Evolutionary conservation across 2,888 invertebrate genomes (phyloP).

Genomic region (Oegoconia quadripuncta): DNA sequence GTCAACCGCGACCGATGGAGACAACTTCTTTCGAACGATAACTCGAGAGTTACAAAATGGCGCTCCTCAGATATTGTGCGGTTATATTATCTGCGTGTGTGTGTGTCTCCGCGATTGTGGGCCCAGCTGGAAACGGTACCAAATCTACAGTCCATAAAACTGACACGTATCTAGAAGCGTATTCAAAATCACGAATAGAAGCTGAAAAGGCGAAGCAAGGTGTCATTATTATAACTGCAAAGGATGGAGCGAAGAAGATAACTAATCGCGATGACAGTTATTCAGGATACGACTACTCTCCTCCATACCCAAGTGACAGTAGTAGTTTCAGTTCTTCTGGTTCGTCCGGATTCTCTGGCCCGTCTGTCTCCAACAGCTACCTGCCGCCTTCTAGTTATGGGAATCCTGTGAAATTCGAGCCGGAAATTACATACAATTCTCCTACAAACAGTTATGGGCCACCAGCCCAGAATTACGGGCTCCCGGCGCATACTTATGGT

Average conservation of each 20-base stretch:
- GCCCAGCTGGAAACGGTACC: conserved; percentile 54
- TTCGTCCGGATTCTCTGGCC: conserved; percentile 33
- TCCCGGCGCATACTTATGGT: conserved; percentile 49
- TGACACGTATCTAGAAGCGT: conserved; percentile 83
- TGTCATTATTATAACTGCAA: conserved; percentile 65
- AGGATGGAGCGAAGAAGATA: conserved; percentile 70
- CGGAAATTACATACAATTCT: conserved; percentile 54
- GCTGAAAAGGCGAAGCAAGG: conserved; percentile 68
- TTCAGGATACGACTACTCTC: conserved; percentile 64
- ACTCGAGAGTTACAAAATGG: conserved; percentile 49
- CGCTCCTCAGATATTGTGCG: conserved; percentile 39
- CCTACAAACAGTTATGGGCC: conserved; percentile 52
- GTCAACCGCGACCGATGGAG: conserved; percentile 71
- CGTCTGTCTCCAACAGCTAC: conserved; percentile 34
- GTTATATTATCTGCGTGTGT: conserved; percentile 44
- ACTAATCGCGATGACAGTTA: conserved; percentile 68
- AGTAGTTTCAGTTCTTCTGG: conserved; percentile 51
- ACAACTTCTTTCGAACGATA: conserved; percentile 57
- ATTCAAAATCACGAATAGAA: conserved; percentile 76
- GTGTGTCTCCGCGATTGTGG: conserved; percentile 58
- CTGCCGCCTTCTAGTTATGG: conserved; percentile 50
- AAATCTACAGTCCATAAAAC: conserved; percentile 49
- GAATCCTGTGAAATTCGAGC: conserved; percentile 57
- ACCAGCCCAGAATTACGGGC: conserved; percentile 49
- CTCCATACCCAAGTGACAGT: conserved; percentile 48